Evolutionary conservation across 2,113 vertebrate species (phyloP).

Genomic region (Ophiodon elongatus): DNA sequence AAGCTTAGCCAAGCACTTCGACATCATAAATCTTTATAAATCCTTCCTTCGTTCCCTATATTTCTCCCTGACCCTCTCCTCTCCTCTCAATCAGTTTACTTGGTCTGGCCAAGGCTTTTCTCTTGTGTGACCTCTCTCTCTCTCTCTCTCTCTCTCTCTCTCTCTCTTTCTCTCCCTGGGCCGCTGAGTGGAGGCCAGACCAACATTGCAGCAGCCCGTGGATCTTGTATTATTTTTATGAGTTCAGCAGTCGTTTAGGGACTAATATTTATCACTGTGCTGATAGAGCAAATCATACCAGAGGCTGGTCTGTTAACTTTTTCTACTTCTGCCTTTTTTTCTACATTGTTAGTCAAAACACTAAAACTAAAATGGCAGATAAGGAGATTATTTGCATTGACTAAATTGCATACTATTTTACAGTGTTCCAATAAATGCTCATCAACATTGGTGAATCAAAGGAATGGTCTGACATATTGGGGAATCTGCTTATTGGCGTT

Average conservation of each 20-base stretch:
- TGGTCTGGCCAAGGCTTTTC: slow-evolving; percentile 42
- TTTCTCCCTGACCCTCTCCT: slow-evolving; percentile 39
- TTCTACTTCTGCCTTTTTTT: slow-evolving; percentile 51
- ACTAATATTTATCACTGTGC: slow-evolving; percentile 71
- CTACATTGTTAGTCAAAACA: slow-evolving; percentile 28
- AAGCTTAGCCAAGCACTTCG: slow-evolving; percentile 60
- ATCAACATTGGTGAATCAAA: background rate
- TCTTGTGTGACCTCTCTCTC: slow-evolving; percentile 48
- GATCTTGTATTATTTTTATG: slow-evolving; percentile 79
- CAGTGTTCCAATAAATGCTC: background rate
- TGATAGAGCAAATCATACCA: slow-evolving; percentile 65
- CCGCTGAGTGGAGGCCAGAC: slow-evolving; percentile 57
- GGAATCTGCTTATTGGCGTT: background rate
- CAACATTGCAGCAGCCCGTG: slow-evolving; percentile 59
- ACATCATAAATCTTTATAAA: slow-evolving; percentile 69
- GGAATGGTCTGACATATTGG: background rate
- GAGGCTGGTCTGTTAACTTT: slow-evolving; percentile 69
- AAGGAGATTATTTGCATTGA: slow-evolving; percentile 6
- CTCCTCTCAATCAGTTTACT: slow-evolving; percentile 23
- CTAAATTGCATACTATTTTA: slow-evolving; percentile 3
- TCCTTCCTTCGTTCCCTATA: slow-evolving; percentile 41
- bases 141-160: background rate
- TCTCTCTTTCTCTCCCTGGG: slow-evolving; percentile 12
- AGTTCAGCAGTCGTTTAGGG: slow-evolving; percentile 76
- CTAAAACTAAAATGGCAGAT: background rate